Percentiles rank a stretch among this genome's conserved stretches.
These are phyloP conservation scores for Hirtodrosophila duncani DNA, from an alignment of 2,888 invertebrate species.

Conservation along the genomic window DNA sequence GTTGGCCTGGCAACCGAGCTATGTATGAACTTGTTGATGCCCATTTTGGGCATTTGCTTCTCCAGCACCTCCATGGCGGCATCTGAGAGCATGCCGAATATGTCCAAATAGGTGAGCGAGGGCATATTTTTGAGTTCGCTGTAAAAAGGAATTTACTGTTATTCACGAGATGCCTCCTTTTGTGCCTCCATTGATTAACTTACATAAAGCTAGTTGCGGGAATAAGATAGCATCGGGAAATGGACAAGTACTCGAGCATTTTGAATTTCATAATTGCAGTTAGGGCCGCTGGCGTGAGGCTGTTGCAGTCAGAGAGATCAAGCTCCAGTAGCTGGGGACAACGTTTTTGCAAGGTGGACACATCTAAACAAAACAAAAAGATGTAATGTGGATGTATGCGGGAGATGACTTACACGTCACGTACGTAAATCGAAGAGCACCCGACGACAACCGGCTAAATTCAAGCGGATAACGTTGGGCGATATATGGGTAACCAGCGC, in stretches of 20 bases:
- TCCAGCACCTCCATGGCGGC: slow-evolving; percentile 80
- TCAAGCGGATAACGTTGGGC: slow-evolving; percentile 84
- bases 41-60: slow-evolving; percentile 81
- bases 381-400: neutral
- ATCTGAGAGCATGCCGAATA: slow-evolving; percentile 87
- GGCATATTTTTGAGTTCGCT: slow-evolving; percentile 82
- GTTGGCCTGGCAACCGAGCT: slow-evolving; percentile 94
- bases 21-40: slow-evolving; percentile 86
- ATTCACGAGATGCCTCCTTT: no score
- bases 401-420: slow-evolving; percentile 69
- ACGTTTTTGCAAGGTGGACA: slow-evolving; percentile 82
- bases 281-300: slow-evolving; percentile 83
- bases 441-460: slow-evolving; percentile 89
- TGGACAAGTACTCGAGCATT: slow-evolving; percentile 86
- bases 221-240: slow-evolving; percentile 90
- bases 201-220: slow-evolving; percentile 85
- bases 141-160: slow-evolving; percentile 5
- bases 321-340: slow-evolving; percentile 88
- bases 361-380: slow-evolving; percentile 80
- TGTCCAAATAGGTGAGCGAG: slow-evolving; percentile 86
- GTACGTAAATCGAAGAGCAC: slow-evolving; percentile 87
- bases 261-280: slow-evolving; percentile 81
- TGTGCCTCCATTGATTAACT: no score
- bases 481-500: slow-evolving; percentile 83
- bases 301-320: slow-evolving; percentile 92